Evolutionary conservation across 2,888 invertebrate species (phyloP).

Genomic region (Arctia plantaginis): DNA sequence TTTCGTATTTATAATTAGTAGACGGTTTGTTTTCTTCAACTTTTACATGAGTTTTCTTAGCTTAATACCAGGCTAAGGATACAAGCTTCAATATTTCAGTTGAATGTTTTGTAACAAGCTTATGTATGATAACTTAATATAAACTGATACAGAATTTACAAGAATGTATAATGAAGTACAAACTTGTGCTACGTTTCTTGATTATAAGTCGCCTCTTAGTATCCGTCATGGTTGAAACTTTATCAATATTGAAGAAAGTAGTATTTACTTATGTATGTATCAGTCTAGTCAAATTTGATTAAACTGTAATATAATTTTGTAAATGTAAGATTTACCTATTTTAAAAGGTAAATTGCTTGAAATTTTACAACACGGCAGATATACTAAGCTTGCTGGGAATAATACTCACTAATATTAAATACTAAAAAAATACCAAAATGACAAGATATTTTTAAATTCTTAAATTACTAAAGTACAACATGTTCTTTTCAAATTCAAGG

Average conservation of each 20-base stretch:
- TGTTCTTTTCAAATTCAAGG: too few species aligned
- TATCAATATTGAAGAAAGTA: not conserved
- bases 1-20: not conserved
- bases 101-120: slow-evolving; percentile 18
- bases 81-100: slow-evolving; percentile 21
- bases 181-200: not conserved
- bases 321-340: not conserved
- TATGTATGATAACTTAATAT: slow-evolving; percentile 14
- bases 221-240: not conserved
- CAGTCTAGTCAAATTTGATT: not conserved
- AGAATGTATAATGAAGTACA: slow-evolving; percentile 3
- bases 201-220: not conserved
- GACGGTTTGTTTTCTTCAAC: not conserved
- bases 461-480: too few species aligned
- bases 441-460: too few species aligned
- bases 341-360: too few species aligned
- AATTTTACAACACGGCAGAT: too few species aligned
- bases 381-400: too few species aligned
- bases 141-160: slow-evolving; percentile 4
- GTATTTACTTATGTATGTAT: not conserved
- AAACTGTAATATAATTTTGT: not conserved
- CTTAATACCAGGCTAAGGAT: not conserved
- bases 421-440: too few species aligned
- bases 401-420: too few species aligned
- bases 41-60: not conserved